Evolutionary conservation across 2,888 invertebrate species (phyloP).

Genomic region (Oxyteleia sp.): DNA sequence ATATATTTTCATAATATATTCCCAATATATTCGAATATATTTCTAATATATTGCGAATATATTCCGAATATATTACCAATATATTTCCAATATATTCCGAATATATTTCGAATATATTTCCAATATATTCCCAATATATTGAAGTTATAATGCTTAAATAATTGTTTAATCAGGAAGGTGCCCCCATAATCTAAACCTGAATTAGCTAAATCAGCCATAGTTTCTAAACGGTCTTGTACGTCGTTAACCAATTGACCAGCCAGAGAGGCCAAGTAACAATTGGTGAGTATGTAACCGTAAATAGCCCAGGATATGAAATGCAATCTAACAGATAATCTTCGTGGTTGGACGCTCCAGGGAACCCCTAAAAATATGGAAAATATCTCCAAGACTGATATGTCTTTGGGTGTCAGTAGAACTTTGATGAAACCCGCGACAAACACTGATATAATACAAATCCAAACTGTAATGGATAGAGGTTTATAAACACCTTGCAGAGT

Average conservation of each 20-base stretch:
- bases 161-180: conserved; percentile 66
- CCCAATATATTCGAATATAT: no score
- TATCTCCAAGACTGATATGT: conserved; percentile 78
- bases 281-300: conserved; percentile 80
- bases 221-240: conserved; percentile 74
- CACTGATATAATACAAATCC: conserved; percentile 76
- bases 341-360: conserved; percentile 75
- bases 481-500: conserved; percentile 75
- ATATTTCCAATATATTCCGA: no score
- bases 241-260: conserved; percentile 80
- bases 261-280: conserved; percentile 82
- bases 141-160: no score
- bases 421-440: conserved; percentile 76
- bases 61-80: no score
- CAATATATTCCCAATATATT: no score
- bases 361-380: conserved; percentile 78
- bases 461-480: conserved; percentile 77
- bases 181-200: conserved; percentile 78
- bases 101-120: no score
- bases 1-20: no score
- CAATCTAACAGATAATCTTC: conserved; percentile 76
- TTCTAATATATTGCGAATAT: no score
- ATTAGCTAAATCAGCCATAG: conserved; percentile 75
- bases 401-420: conserved; percentile 70
- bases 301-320: conserved; percentile 81